Percentiles rank a stretch among this genome's conserved stretches.
These are phyloP conservation scores for Gallinago nigripennis DNA, from an alignment of 2,797 vertebrate genomes.

Conservation along the genomic window DNA sequence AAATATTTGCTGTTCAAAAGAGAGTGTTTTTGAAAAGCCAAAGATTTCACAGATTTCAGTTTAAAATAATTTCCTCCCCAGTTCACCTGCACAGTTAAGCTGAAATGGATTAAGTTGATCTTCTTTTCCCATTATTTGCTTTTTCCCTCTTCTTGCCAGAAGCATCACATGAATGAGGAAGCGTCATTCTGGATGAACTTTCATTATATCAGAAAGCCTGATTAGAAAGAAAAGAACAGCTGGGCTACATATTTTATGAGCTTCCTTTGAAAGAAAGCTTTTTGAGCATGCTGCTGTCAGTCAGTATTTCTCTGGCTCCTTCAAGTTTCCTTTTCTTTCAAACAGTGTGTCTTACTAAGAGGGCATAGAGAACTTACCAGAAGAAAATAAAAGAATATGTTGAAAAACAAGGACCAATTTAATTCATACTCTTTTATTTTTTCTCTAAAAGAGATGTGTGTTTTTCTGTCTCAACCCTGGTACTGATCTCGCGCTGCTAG, in stretches of 20 bases:
- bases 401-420: not conserved
- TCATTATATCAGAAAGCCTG: constrained; percentile 43
- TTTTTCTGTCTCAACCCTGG: not conserved
- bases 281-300: not conserved
- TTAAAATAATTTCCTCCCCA: not conserved
- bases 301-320: not conserved
- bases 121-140: constrained; percentile 23
- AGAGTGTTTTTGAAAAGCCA: not conserved
- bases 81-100: constrained; percentile 20
- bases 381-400: not conserved
- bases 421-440: not conserved
- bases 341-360: not conserved
- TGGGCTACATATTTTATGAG: constrained; percentile 38
- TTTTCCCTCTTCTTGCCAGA: constrained; percentile 20
- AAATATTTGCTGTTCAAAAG: constrained; percentile 24
- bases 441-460: not conserved
- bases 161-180: not conserved
- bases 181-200: constrained; percentile 31
- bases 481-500: not conserved
- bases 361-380: not conserved
- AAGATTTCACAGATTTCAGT: constrained; percentile 5
- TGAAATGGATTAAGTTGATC: constrained; percentile 44
- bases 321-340: constrained; percentile 12
- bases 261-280: not conserved
- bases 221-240: constrained; percentile 39